phyloP scores from a whole-genome alignment of 2,797 vertebrate species.

The Crenichthys baileyi region DNA sequence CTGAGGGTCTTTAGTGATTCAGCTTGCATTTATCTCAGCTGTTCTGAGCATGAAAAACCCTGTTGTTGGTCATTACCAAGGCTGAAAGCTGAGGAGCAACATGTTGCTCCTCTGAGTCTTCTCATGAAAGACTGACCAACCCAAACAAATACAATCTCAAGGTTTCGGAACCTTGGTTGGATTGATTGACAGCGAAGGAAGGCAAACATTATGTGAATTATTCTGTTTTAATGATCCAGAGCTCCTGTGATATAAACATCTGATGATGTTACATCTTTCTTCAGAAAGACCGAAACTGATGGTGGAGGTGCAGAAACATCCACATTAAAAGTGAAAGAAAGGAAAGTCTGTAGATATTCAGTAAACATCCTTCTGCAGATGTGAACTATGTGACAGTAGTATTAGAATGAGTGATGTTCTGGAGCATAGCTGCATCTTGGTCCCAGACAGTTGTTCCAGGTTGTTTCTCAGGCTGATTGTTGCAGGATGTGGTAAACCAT shows the following conservation, averaged over 20 bases:
- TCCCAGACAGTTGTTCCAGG: too few species aligned
- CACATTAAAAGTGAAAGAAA: too few species aligned
- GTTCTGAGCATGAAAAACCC: not conserved
- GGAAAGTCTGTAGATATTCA: too few species aligned
- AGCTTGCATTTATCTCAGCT: not conserved
- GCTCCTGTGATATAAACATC: not conserved
- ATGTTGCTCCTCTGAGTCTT: too few species aligned
- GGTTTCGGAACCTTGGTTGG: not conserved
- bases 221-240: not conserved
- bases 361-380: too few species aligned
- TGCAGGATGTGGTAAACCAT: too few species aligned
- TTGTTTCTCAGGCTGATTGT: too few species aligned
- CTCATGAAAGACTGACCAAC: not conserved
- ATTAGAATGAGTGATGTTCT: too few species aligned
- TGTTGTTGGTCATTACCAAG: not conserved
- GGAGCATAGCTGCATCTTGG: too few species aligned
- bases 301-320: too few species aligned
- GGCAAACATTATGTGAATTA: not conserved
- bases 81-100: not conserved
- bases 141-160: not conserved
- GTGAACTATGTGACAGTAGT: too few species aligned
- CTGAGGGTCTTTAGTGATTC: not conserved
- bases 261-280: not conserved
- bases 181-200: not conserved
- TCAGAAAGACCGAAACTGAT: too few species aligned